Evolutionary conservation across 1,140 invertebrate species (phyloP).

Genomic region (Cydia amplana): DNA sequence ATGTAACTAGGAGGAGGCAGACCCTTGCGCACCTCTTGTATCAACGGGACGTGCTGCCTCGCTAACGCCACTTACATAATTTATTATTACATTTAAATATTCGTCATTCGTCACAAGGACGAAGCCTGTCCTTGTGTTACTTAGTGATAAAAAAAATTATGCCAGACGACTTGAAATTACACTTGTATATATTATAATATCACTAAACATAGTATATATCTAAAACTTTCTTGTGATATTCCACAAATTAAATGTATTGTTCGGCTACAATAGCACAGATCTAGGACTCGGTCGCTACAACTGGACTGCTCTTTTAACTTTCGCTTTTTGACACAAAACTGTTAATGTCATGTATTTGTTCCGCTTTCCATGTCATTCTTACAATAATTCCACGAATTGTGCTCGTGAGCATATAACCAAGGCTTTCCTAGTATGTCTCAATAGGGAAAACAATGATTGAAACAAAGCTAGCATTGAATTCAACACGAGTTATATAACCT

Average conservation of each 20-base stretch:
- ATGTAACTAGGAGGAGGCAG: slow-evolving; percentile 98
- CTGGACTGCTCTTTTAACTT: background rate
- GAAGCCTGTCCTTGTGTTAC: slow-evolving; percentile 84
- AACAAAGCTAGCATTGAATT: background rate
- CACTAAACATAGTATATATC: no score
- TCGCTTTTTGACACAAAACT: slow-evolving; percentile 25
- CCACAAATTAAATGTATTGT: background rate
- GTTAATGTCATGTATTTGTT: slow-evolving; percentile 21
- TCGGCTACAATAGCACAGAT: background rate
- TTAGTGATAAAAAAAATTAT: no score
- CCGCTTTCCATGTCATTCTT: slow-evolving; percentile 5
- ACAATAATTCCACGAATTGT: background rate
- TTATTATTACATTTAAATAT: slow-evolving; percentile 25
- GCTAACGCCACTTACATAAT: slow-evolving; percentile 98
- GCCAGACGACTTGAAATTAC: no score
- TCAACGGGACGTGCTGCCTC: slow-evolving; percentile 98
- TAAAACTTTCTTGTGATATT: background rate
- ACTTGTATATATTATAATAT: no score
- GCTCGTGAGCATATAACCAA: background rate
- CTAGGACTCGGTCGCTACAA: background rate
- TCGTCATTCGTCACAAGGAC: slow-evolving; percentile 54
- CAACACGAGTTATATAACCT: background rate
- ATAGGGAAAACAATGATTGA: background rate
- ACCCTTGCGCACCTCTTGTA: slow-evolving; percentile 96
- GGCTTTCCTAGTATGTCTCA: slow-evolving; percentile 10